Evolutionary conservation across 1,140 invertebrate genomes (phyloP).

Genomic region (Polypedilum vanderplanki): DNA sequence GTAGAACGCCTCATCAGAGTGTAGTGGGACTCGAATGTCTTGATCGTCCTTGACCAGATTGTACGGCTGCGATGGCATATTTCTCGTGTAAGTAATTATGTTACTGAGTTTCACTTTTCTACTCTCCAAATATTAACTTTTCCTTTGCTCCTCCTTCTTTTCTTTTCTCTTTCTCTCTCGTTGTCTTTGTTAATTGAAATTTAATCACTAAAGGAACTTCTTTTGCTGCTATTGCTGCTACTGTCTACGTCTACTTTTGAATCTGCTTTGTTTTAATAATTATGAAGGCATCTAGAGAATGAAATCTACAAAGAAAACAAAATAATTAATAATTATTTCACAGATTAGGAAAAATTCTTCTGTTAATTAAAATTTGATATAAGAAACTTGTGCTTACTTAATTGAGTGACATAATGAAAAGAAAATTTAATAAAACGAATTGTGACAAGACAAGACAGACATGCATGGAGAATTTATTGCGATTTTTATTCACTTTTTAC

Average conservation of each 20-base stretch:
- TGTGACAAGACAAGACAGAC: no score
- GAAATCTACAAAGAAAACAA: not conserved
- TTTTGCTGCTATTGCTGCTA: not conserved
- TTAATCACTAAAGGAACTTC: slow-evolving; percentile 13
- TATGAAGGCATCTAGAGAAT: no score
- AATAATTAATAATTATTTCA: not conserved
- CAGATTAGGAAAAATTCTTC: not conserved
- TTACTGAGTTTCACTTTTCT: no score
- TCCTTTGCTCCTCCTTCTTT: not conserved
- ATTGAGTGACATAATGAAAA: no score
- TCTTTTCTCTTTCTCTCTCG: not conserved
- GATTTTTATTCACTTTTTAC: no score
- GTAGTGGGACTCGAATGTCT: slow-evolving; percentile 86
- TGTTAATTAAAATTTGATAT: not conserved
- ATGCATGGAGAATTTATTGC: no score
- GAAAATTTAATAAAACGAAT: no score
- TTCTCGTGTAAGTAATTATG: slow-evolving; percentile 33
- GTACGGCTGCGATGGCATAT: slow-evolving; percentile 84
- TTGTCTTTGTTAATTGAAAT: slow-evolving; percentile 3
- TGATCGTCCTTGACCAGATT: slow-evolving; percentile 91
- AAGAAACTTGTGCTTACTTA: no score
- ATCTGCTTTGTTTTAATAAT: no score
- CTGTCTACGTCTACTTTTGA: not conserved
- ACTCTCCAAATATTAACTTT: no score
- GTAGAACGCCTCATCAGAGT: slow-evolving; percentile 93